phyloP scores from a whole-genome alignment of 2,113 vertebrate genomes.

The Dunckerocampus dactyliophorus region DNA sequence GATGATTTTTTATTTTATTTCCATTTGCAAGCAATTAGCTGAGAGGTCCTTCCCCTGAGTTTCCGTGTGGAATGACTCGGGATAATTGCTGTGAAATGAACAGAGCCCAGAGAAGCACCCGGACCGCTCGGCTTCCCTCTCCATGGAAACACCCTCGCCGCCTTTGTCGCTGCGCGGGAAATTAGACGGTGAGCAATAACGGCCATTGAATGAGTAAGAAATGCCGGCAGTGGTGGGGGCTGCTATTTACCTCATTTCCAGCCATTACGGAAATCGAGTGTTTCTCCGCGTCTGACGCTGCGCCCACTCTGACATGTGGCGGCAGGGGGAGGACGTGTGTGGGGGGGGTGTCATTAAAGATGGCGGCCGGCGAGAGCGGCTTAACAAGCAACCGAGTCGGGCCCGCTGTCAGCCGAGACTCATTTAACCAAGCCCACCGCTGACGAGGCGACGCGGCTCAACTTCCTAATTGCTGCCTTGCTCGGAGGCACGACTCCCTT shows the following conservation, averaged over 20 bases:
- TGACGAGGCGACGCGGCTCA: constrained; percentile 2
- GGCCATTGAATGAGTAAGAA: constrained; percentile 63
- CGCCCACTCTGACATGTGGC: constrained; percentile 31
- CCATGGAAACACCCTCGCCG: constrained; percentile 65
- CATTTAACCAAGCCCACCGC: constrained; percentile 6
- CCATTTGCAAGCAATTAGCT: constrained; percentile 72
- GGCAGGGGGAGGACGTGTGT: background rate
- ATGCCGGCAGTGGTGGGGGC: constrained; percentile 29
- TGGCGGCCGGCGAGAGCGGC: constrained; percentile 42
- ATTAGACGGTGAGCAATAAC: constrained; percentile 66
- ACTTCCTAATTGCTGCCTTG: constrained; percentile 54
- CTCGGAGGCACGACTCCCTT: constrained; percentile 48
- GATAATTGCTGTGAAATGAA: constrained; percentile 74
- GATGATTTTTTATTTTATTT: constrained; percentile 52
- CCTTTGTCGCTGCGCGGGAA: constrained; percentile 62
- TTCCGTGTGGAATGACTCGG: constrained; percentile 61
- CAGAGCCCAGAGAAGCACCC: constrained; percentile 57
- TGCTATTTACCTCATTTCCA: constrained; percentile 71
- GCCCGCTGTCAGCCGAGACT: constrained; percentile 12
- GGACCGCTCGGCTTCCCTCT: constrained; percentile 61
- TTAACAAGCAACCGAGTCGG: constrained; percentile 39
- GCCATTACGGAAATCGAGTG: constrained; percentile 68
- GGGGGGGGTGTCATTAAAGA: constrained; percentile 58
- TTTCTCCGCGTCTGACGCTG: constrained; percentile 58
- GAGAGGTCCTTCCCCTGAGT: constrained; percentile 61